Evolutionary conservation across 2,797 vertebrate genomes (phyloP).

Genomic region (Gambelia wislizenii): DNA sequence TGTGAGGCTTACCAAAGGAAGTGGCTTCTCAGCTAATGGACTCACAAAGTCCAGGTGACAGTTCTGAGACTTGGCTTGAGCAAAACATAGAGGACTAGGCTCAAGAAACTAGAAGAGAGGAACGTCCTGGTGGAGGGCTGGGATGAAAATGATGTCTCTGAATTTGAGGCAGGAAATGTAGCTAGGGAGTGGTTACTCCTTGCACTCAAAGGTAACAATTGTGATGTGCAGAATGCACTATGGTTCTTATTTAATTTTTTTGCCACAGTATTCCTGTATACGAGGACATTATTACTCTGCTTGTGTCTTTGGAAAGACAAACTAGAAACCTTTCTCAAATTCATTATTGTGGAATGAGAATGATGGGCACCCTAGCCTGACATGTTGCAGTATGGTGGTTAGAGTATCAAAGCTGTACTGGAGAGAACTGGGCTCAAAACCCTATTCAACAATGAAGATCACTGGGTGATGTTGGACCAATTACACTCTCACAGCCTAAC

Average conservation of each 20-base stretch:
- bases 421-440: no score
- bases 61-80: neutral
- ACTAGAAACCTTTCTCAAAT: neutral
- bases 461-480: neutral
- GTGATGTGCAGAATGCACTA: neutral
- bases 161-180: neutral
- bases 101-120: neutral
- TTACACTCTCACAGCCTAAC: neutral
- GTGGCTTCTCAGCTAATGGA: neutral
- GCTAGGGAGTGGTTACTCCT: neutral
- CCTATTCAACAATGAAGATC: no score
- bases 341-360: neutral
- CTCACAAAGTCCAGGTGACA: neutral
- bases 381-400: neutral
- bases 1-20: neutral
- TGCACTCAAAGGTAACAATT: neutral
- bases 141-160: neutral
- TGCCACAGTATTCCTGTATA: neutral
- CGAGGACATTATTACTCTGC: neutral
- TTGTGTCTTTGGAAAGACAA: neutral
- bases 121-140: neutral
- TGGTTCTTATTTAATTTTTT: neutral
- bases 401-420: no score
- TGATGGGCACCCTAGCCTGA: neutral
- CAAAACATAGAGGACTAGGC: neutral